Conservation (phyloP, 2,113 vertebrate genomes). For the Cheilinus undulatus region DNA sequence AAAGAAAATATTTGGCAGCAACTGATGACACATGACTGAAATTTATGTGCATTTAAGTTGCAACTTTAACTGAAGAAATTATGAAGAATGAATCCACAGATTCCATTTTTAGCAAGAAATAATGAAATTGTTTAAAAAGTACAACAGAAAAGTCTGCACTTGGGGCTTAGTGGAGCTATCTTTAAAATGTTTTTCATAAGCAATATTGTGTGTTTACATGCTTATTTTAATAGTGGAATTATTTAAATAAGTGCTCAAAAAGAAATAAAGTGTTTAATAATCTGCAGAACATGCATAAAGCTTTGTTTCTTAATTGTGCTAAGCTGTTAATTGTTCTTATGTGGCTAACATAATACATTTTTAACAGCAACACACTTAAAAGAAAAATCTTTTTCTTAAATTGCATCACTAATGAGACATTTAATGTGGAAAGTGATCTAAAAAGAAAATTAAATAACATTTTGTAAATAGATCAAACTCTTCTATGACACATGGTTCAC, state of each 20-base stretch:
- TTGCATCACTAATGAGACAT: neutral
- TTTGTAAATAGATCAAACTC: constrained; percentile 8
- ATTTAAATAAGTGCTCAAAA: too few relatives aligned
- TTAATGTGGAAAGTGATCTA: neutral
- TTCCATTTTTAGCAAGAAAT: neutral
- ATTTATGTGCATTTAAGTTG: constrained; percentile 16
- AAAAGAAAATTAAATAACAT: constrained; percentile 2
- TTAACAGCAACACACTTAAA: neutral
- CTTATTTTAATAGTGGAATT: neutral
- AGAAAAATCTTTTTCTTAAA: neutral
- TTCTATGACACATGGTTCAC: neutral
- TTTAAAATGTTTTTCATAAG: neutral
- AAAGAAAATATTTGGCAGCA: constrained; percentile 10
- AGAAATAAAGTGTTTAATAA: too few relatives aligned
- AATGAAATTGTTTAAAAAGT: too few relatives aligned
- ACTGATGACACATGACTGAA: constrained; percentile 34
- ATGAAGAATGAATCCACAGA: too few relatives aligned
- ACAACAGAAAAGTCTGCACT: neutral
- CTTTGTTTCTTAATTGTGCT: neutral
- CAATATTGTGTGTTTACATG: neutral
- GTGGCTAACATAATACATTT: neutral
- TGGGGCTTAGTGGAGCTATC: too few relatives aligned
- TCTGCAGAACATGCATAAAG: neutral
- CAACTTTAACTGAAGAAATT: constrained; percentile 7
- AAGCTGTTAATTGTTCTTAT: neutral